phyloP scores from a whole-genome alignment of 2,888 invertebrate species.

The Belgica antarctica region DNA sequence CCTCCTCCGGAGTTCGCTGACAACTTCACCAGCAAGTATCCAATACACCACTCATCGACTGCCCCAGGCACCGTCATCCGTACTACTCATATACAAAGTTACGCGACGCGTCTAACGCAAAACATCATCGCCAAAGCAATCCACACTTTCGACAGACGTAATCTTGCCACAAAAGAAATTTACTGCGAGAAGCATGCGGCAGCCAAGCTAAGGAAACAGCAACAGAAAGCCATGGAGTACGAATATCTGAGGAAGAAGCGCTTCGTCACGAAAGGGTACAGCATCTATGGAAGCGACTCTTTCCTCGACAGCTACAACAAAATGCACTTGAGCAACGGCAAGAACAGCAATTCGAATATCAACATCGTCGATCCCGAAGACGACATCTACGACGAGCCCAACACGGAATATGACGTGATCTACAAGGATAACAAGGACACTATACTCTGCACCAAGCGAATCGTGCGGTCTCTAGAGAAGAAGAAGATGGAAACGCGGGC shows the following conservation, averaged over 20 bases:
- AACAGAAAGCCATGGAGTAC: constrained; percentile 26
- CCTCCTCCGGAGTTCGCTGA: constrained; percentile 83
- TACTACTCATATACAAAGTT: constrained; percentile 47
- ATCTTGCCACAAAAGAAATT: constrained; percentile 33
- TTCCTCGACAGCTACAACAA: constrained; percentile 49
- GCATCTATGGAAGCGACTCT: constrained; percentile 54
- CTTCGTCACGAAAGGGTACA: constrained; percentile 15
- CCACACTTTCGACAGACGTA: constrained; percentile 48
- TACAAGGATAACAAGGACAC: constrained; percentile 42
- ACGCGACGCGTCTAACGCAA: constrained; percentile 46
- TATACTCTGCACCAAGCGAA: constrained; percentile 38
- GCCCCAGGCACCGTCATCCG: constrained; percentile 54
- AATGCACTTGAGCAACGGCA: neutral
- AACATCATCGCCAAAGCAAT: constrained; percentile 46
- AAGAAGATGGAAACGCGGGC: constrained; percentile 28
- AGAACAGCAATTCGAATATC: constrained; percentile 42
- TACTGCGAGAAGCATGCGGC: constrained; percentile 40
- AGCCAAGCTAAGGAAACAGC: constrained; percentile 37
- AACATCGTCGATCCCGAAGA: constrained; percentile 47
- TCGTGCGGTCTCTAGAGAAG: constrained; percentile 35
- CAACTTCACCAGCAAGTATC: constrained; percentile 36
- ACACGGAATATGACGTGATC: constrained; percentile 45
- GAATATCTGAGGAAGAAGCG: constrained; percentile 48
- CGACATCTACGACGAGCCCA: constrained; percentile 55
- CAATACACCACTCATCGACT: constrained; percentile 20